These are phyloP conservation scores for Myanophis thanlyinensis DNA, from an alignment of 2,113 vertebrate species.

Conservation along the genomic window DNA sequence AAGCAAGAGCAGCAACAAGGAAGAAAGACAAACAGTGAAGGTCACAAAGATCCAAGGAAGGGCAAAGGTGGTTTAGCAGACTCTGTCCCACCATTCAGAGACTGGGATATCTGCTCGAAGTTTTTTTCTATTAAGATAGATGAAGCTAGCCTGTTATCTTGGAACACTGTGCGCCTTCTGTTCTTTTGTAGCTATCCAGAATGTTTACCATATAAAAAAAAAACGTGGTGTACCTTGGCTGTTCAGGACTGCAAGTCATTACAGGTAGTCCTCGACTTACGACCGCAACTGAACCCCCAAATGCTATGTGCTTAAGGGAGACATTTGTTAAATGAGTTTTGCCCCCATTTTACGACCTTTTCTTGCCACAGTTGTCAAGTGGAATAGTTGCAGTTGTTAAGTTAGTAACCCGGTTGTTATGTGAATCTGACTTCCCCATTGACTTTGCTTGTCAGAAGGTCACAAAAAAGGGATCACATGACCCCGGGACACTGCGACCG, in stretches of 20 bases:
- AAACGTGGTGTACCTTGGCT: background rate
- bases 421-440: background rate
- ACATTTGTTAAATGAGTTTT: background rate
- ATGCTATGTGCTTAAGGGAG: background rate
- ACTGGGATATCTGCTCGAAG: background rate
- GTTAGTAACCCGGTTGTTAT: background rate
- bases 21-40: slow-evolving; percentile 6
- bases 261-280: background rate
- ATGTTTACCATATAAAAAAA: background rate
- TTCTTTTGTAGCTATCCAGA: background rate
- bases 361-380: background rate
- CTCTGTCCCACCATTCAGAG: background rate
- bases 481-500: background rate
- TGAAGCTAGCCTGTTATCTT: background rate
- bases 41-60: slow-evolving; percentile 23
- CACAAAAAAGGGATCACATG: background rate
- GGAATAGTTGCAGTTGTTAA: background rate
- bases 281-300: background rate
- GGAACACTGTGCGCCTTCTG: background rate
- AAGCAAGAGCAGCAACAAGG: slow-evolving; percentile 23
- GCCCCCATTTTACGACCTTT: background rate
- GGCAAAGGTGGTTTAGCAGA: background rate
- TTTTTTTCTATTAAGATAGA: background rate
- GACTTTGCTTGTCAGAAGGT: background rate
- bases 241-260: background rate